phyloP scores from a whole-genome alignment of 2,797 vertebrate species.

The Enteromius viviparus region DNA sequence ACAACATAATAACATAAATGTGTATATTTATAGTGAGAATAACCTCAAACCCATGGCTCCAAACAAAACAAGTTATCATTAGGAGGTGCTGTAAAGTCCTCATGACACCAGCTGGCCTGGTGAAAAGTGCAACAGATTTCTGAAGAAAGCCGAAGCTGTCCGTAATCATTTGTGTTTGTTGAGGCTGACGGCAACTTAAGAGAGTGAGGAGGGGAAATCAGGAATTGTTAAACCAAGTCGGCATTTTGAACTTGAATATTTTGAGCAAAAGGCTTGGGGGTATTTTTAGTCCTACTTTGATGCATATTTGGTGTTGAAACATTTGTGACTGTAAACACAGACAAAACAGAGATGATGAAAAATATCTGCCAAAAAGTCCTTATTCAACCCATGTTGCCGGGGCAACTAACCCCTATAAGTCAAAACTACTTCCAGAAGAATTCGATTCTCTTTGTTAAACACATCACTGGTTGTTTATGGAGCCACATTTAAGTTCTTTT shows the following conservation, averaged over 20 bases:
- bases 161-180: slow-evolving; percentile 6
- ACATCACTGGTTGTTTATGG: neutral
- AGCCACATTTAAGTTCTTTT: neutral
- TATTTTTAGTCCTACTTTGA: slow-evolving; percentile 22
- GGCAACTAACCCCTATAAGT: slow-evolving; percentile 20
- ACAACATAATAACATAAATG: too few relatives aligned
- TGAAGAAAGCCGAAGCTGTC: neutral
- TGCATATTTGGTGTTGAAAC: slow-evolving; percentile 27
- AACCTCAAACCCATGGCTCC: neutral
- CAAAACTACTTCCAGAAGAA: slow-evolving; percentile 3
- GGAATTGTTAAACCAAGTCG: slow-evolving; percentile 1
- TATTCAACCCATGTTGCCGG: slow-evolving; percentile 27
- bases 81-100: neutral
- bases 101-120: neutral
- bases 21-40: neutral
- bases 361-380: slow-evolving; percentile 38
- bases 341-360: slow-evolving; percentile 35
- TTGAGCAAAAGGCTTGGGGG: neutral
- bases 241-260: slow-evolving; percentile 11
- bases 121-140: slow-evolving; percentile 4
- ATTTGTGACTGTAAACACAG: slow-evolving; percentile 31
- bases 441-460: neutral
- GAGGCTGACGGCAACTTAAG: neutral
- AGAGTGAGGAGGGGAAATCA: neutral
- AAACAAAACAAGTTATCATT: neutral